Evolutionary conservation across 2,888 invertebrate species (phyloP), one percentile per base, ranked within the genome.

Genomic region (Drosophila leonis): DNA sequence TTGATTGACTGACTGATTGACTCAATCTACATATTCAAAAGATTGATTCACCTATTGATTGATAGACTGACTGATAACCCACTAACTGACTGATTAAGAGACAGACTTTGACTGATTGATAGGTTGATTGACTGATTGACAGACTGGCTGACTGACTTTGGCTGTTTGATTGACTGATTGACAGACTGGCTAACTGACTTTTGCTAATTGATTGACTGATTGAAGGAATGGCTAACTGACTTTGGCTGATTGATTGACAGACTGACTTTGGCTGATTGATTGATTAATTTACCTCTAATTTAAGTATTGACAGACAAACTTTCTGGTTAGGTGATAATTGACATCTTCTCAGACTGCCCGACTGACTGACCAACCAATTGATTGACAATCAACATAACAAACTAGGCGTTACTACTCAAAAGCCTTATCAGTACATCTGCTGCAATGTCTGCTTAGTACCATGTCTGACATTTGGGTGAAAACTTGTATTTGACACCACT

Each of bases 401-500:
- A 15, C 24, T 46, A 15, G 4, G 4, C 9, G 8, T 8, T 9
- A 27, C 27, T 27, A 27, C 44, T 0, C 2, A 4, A 27, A 39
- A 18, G 2, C n/a, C 29, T 18, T 49, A 49, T 51, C 12, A 51
- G 4, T 33, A 13, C 31, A 54, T 37, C 24, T 24, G 27, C n/a
- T 27, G 27, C 10, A 24, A 10, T 10, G n/a, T 10, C 24, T 6
- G 15, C 15, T 6, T 18, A 20, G 20, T 44, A 15, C 10, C 10
- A 0, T 24, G 13, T 3, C 2, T 15, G 24, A 15, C 44, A 27
- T 9, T 46, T 46, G 4, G 46, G 4, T 27, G 4, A 29, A n/a
- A 29, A n/a, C 12, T 37, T 31, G 20, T 0, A 10, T 15, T 27
- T 52, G n/a, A 49, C 29, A 3, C 66, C 74, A 78, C 70, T 74